These are phyloP conservation scores for Popillia japonica DNA, from an alignment of 1,140 invertebrate genomes.

Conservation along the genomic window DNA sequence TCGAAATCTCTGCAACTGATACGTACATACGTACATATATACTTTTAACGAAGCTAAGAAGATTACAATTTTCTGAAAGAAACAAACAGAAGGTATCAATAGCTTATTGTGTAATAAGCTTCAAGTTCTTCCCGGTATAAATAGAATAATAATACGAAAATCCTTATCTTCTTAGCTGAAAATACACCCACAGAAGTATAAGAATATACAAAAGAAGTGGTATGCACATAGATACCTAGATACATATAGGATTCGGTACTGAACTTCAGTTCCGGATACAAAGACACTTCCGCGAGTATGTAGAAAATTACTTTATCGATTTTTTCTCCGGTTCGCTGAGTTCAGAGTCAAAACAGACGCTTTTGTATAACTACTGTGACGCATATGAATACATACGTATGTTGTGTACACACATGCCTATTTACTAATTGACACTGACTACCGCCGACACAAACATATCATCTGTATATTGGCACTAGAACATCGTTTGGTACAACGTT, in stretches of 20 bases:
- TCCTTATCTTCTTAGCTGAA: neutral
- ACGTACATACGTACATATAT: too few relatives aligned
- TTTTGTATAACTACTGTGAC: neutral
- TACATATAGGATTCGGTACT: neutral
- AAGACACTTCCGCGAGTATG: constrained; percentile 12
- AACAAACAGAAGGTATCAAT: neutral
- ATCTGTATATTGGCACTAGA: neutral
- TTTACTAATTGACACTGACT: neutral
- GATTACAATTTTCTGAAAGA: neutral
- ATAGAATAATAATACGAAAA: neutral
- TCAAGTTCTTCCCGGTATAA: neutral
- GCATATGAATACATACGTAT: neutral
- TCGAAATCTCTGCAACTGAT: too few relatives aligned
- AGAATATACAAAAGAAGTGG: constrained; percentile 18
- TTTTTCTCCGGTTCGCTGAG: neutral
- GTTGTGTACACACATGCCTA: neutral
- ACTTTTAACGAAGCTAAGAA: too few relatives aligned
- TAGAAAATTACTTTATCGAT: constrained; percentile 30
- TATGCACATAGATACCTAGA: neutral
- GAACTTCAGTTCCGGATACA: neutral
- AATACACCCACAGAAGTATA: neutral
- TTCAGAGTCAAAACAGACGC: neutral
- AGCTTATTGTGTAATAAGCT: neutral
- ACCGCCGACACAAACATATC: neutral
- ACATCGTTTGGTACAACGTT: neutral